Conservation (phyloP, 2,113 vertebrate genomes). For the Anhinga anhinga region DNA sequence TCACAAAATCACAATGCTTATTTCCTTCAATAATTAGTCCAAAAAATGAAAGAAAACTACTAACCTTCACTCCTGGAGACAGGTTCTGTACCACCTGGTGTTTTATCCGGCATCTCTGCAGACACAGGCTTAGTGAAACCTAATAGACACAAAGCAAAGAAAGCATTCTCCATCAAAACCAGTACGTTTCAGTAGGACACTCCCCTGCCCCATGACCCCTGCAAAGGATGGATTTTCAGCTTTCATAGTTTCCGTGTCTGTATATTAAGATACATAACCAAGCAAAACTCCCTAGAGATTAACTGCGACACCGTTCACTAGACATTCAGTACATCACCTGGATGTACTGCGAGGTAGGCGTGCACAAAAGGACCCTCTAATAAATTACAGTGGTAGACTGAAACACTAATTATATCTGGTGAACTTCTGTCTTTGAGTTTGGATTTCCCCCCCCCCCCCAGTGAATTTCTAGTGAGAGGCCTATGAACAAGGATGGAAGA, state of each 20-base stretch:
- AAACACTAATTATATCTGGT: background rate
- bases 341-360: background rate
- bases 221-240: background rate
- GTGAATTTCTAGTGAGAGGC: background rate
- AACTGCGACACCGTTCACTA: background rate
- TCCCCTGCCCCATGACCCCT: background rate
- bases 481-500: background rate
- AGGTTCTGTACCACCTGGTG: slow-evolving; percentile 35
- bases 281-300: background rate
- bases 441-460: background rate
- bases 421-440: background rate
- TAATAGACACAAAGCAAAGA: slow-evolving; percentile 54
- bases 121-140: slow-evolving; percentile 6
- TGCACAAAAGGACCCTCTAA: background rate
- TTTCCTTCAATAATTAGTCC: background rate
- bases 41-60: background rate
- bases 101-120: slow-evolving; percentile 65
- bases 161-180: background rate
- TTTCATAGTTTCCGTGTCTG: background rate
- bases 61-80: slow-evolving; percentile 16
- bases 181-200: background rate
- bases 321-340: background rate
- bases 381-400: background rate
- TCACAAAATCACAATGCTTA: background rate
- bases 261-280: background rate